A percentile compares a stretch with the other conserved stretches of the same genome.
These are phyloP conservation scores for Cryptops parisi DNA, from an alignment of 2,888 invertebrate genomes.

Conservation along the genomic window DNA sequence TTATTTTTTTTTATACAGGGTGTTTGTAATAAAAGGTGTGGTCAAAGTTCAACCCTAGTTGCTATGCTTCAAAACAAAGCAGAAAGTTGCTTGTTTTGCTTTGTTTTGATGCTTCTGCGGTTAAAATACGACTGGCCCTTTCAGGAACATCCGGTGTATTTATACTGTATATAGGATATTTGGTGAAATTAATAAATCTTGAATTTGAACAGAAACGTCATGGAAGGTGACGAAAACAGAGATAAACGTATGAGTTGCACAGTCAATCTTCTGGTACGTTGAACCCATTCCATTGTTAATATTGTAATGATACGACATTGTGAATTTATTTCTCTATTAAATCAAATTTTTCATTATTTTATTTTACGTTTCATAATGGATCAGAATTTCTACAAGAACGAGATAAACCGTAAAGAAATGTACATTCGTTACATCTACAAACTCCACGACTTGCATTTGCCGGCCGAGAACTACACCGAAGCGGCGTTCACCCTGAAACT, in stretches of 20 bases:
- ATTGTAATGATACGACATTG: too few species aligned
- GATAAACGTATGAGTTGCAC: slow-evolving; percentile 95
- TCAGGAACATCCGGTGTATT: too few species aligned
- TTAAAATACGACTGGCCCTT: too few species aligned
- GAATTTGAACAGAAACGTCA: slow-evolving; percentile 47
- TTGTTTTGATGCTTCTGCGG: too few species aligned
- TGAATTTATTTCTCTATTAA: neutral
- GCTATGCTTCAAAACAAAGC: too few species aligned
- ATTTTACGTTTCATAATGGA: slow-evolving; percentile 31
- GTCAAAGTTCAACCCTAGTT: too few species aligned
- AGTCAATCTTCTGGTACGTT: slow-evolving; percentile 66
- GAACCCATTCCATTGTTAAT: too few species aligned
- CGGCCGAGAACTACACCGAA: slow-evolving; percentile 83
- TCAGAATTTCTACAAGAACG: slow-evolving; percentile 90
- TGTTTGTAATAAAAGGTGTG: too few species aligned
- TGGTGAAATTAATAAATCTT: too few species aligned
- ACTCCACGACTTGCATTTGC: slow-evolving; percentile 76
- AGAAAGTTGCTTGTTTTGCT: too few species aligned
- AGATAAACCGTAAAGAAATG: slow-evolving; percentile 90
- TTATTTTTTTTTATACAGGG: too few species aligned
- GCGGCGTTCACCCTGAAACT: slow-evolving; percentile 86
- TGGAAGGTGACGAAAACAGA: slow-evolving; percentile 86
- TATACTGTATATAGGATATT: too few species aligned
- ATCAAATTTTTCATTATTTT: neutral
- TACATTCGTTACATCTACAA: slow-evolving; percentile 91